Percentiles rank a stretch among this genome's conserved stretches.
Evolutionary conservation across 1,140 invertebrate species (phyloP).

Genomic region (Harlomillsia oculata): DNA sequence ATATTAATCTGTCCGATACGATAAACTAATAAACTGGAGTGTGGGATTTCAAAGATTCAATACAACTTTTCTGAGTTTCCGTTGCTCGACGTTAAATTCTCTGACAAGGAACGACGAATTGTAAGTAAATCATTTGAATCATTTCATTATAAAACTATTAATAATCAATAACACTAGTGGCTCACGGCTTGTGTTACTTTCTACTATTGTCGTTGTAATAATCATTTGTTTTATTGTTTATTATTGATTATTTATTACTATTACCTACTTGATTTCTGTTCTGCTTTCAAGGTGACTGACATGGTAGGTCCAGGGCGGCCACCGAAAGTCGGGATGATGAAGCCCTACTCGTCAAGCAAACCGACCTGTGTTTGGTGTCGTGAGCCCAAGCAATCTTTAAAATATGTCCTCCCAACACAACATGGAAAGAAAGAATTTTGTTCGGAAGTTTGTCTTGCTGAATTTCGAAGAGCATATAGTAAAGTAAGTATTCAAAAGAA

Average conservation of each 20-base stretch:
- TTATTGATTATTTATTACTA: not conserved
- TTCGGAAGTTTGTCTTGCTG: conserved; percentile 74
- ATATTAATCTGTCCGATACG: no score
- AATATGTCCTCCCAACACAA: conserved; percentile 74
- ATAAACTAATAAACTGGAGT: no score
- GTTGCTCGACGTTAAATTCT: no score
- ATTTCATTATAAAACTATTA: no score
- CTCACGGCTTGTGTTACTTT: no score
- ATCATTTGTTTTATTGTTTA: not conserved
- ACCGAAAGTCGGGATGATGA: not conserved
- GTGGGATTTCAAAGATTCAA: no score
- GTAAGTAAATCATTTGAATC: no score
- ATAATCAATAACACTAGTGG: no score
- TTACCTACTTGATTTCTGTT: not conserved
- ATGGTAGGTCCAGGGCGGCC: conserved; percentile 19
- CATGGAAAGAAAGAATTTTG: conserved; percentile 87
- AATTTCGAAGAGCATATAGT: conserved; percentile 76
- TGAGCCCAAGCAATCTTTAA: conserved; percentile 65
- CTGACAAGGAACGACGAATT: no score
- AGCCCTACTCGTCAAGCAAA: not conserved
- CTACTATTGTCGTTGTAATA: not conserved
- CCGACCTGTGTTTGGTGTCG: conserved; percentile 68
- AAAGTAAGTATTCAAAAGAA: conserved; percentile 44
- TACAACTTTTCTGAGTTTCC: no score
- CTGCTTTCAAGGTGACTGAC: not conserved